Conservation (phyloP, 1,140 invertebrate genomes). For the Dolichoris vasculosae region DNA sequence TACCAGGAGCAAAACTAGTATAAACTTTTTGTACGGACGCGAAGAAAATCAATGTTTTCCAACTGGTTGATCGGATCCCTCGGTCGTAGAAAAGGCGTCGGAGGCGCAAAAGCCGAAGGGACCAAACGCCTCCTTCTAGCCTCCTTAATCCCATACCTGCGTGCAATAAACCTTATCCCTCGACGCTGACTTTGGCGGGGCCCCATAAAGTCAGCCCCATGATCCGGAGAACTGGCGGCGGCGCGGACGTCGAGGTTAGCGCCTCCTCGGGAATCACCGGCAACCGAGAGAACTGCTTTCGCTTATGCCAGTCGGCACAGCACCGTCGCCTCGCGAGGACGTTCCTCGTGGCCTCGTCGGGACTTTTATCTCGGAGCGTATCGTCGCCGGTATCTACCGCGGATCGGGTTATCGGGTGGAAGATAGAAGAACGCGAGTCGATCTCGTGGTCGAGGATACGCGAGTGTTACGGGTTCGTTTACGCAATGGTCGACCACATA, state of each 20-base stretch:
- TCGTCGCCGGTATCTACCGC: too few relatives aligned
- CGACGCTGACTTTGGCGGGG: not conserved
- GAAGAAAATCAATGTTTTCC: not conserved
- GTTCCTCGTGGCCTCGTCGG: not conserved
- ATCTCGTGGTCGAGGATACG: not conserved
- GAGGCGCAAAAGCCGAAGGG: too few relatives aligned
- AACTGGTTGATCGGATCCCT: not conserved
- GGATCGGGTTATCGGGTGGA: too few relatives aligned
- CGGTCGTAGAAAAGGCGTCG: too few relatives aligned
- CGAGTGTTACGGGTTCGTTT: not conserved
- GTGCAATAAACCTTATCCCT: not conserved
- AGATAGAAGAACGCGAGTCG: not conserved
- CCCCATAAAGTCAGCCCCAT: not conserved
- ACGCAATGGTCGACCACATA: not conserved
- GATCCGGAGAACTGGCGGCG: not conserved
- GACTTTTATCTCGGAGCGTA: not conserved
- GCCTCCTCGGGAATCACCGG: conserved; percentile 30
- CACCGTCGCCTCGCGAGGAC: conserved; percentile 48
- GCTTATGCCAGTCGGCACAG: conserved; percentile 54
- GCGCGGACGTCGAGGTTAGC: not conserved
- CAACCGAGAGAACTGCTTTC: not conserved
- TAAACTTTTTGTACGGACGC: too few relatives aligned
- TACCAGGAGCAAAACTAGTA: not conserved
- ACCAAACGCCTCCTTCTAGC: too few relatives aligned
- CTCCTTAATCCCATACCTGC: not conserved